Base-by-base conservation (phyloP, 2,888 invertebrate genomes). In the Ecdyonurus torrentis region DNA sequence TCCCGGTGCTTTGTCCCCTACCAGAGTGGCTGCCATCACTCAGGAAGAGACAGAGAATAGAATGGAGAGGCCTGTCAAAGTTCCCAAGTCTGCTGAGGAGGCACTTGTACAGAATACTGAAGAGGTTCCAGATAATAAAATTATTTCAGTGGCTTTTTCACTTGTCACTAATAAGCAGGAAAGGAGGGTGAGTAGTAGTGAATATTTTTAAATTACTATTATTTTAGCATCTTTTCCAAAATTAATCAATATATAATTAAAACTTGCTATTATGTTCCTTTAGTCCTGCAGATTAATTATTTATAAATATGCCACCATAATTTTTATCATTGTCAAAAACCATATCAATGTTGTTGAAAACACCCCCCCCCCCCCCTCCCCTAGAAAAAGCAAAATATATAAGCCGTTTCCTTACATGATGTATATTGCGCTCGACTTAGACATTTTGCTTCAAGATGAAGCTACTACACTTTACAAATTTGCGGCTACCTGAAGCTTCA, bases 201-300 rank as follows among this genome's bases (percentile, higher is more conserved):
- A n/a, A n/a, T n/a, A n/a, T n/a, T n/a, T n/a, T n/a, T n/a, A 58
- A 58, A 58, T 19, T 58, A 7, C 10, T 22, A 15, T 22, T 19
- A 58, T 58, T 58, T 15, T 22, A 58, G 7, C 7, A 10, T 58
- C 7, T 58, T 22, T 15, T 58, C 22, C 10, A 59, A 23, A 59
- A 10, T 59, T 23, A 59, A 24, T 20, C 7, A 10, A 18, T 7
- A 61, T 58, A 52, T 25, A 10, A 23, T 5, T 15, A 7, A 19
- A 60, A 60, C 15, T 19, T 19, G 22, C 18, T 1, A 23, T n/a
- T 25, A 67, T 61, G 61, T 62, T 70, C 69, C 23, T 74, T 86
- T 2, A 52, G 23, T 64, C 7, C 2, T 18, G 24, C 2, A 59
- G 25, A 23, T 60, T 52, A 60, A 15, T 18, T 52, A 25, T 60